Conservation (phyloP, 2,888 invertebrate genomes). For the Masnerella sp. region DNA sequence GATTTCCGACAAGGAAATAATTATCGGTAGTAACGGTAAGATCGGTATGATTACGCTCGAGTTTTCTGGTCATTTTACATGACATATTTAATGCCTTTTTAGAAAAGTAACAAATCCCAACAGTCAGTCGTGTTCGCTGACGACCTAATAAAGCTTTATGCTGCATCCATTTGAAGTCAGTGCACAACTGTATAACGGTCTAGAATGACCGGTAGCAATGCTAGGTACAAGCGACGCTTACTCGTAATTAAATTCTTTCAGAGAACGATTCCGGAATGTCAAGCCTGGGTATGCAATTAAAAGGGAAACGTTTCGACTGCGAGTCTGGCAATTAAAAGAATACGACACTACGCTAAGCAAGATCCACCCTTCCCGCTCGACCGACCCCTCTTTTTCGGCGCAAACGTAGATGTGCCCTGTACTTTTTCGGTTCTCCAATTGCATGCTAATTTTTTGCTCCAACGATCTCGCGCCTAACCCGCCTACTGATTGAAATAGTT, state of each 20-base stretch:
- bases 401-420: constrained; percentile 62
- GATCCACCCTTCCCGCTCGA: constrained; percentile 45
- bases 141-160: constrained; percentile 68
- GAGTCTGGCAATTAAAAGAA: constrained; percentile 76
- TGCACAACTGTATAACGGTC: constrained; percentile 60
- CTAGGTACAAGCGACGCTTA: constrained; percentile 61
- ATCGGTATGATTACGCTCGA: constrained; percentile 41
- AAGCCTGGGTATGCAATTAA: constrained; percentile 74
- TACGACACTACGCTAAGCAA: constrained; percentile 73
- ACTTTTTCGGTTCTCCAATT: constrained; percentile 61
- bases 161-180: constrained; percentile 65
- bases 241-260: constrained; percentile 76
- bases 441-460: constrained; percentile 69
- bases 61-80: constrained; percentile 54
- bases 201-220: constrained; percentile 63
- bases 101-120: constrained; percentile 59
- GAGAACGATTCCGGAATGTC: constrained; percentile 76
- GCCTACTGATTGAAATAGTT: constrained; percentile 73
- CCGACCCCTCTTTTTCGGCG: constrained; percentile 62
- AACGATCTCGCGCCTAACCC: constrained; percentile 56
- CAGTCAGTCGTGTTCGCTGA: constrained; percentile 54
- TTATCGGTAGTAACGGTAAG: constrained; percentile 42
- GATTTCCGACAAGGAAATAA: constrained; percentile 41
- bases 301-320: constrained; percentile 74
- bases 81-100: constrained; percentile 57